These are phyloP conservation scores for Bathynomus jamesi DNA, from an alignment of 1,140 invertebrate species.

Conservation along the genomic window DNA sequence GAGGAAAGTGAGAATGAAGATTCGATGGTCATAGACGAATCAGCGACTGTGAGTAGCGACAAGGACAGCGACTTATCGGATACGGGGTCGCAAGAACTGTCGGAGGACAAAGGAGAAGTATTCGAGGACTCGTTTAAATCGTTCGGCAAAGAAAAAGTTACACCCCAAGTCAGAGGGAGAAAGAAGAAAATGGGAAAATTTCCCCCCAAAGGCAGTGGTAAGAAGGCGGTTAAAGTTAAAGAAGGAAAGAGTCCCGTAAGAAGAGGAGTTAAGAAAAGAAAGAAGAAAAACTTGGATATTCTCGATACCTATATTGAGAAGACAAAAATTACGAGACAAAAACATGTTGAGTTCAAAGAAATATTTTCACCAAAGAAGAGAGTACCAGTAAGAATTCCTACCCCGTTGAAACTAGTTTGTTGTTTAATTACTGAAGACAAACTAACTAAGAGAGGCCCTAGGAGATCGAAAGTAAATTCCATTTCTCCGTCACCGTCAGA, in stretches of 20 bases:
- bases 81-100: too few species aligned
- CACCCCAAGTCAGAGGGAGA: neutral
- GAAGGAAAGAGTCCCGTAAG: neutral
- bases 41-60: neutral
- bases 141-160: too few species aligned
- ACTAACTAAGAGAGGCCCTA: neutral
- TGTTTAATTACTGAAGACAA: slow-evolving; percentile 6
- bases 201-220: neutral
- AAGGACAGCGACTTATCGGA: neutral
- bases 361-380: slow-evolving; percentile 1
- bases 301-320: neutral
- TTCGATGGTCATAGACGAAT: neutral
- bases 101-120: too few species aligned
- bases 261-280: neutral
- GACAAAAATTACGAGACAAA: slow-evolving; percentile 11
- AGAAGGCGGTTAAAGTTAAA: neutral
- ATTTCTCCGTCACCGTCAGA: neutral
- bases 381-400: slow-evolving; percentile 7
- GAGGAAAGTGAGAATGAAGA: neutral
- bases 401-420: slow-evolving; percentile 4
- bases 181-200: neutral
- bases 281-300: neutral
- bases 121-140: too few species aligned
- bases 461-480: neutral
- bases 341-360: slow-evolving; percentile 9